Evolutionary conservation across 2,888 invertebrate species (phyloP), one percentile per base, ranked within the genome.

Genomic region (Punctoribates punctum): DNA sequence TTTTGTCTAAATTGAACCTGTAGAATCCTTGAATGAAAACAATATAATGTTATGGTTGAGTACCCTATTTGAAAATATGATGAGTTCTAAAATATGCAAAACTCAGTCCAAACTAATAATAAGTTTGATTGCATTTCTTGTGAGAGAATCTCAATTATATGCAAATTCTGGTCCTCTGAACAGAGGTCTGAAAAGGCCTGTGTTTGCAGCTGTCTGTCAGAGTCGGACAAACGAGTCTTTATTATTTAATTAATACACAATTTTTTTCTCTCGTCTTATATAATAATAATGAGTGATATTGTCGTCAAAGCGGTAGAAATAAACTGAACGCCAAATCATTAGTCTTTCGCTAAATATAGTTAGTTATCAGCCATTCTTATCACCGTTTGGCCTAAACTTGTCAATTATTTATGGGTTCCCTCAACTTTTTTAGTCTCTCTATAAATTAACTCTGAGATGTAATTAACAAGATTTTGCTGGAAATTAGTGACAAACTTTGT

Each of bases 201-300:
- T 20, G 60, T 15, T 60, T 23, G 60, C 60, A 60, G 60, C 60
- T 60, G 60, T 42, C 42, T 9, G 42, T 54, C 60, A 60, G 60
- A 23, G 60, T 60, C 60, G 27, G 60, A 60, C 23, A 60, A 60
- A 60, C 25, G 60, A 60, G 60, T 60, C 3, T 25, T 60, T 60
- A 60, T 60, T 60, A 60, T 60, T 60, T 60, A 60, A 60, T 60
- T 60, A 60, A 60, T 60, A 60, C 23, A 23, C 60, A 60, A 60
- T 23, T 60, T 3, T 15, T 17, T n/a, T n/a, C n/a, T n/a, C n/a
- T n/a, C n/a, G 25, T 60, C 5, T 60, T 13, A 4, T 23, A 60
- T 60, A 60, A 54, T 54, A 54, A 60, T 27, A 25, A 60, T 48
- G 17, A 48, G 48, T 17, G 17, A 48, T 48, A 4, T 15, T 60